These are phyloP conservation scores for Nannobrachium achirus DNA, from an alignment of 2,113 vertebrate species.

Conservation along the genomic window DNA sequence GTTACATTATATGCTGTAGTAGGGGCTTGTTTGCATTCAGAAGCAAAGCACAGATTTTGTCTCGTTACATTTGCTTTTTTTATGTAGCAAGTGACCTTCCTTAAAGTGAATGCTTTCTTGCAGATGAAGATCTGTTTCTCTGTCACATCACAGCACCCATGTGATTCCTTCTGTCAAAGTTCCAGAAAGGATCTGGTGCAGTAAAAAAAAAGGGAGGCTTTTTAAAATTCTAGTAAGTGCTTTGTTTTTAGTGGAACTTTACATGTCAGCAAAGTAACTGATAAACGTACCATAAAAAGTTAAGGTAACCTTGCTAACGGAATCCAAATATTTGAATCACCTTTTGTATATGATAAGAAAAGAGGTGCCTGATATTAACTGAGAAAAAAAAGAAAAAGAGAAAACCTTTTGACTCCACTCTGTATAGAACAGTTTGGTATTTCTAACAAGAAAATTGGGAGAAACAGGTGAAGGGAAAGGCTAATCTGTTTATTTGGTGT, in stretches of 20 bases:
- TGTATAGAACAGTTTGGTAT: constrained; percentile 18
- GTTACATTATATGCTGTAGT: constrained; percentile 18
- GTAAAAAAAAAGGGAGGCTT: constrained; percentile 35
- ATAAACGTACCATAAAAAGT: constrained; percentile 16
- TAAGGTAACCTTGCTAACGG: constrained; percentile 23
- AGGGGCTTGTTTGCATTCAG: constrained; percentile 35
- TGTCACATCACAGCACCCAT: constrained; percentile 8
- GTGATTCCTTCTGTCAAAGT: neutral
- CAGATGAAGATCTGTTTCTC: constrained; percentile 18
- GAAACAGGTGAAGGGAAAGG: constrained; percentile 33
- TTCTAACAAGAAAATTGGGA: neutral
- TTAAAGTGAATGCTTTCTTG: constrained; percentile 46
- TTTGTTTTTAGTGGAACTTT: constrained; percentile 43
- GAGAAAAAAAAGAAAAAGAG: too few species aligned
- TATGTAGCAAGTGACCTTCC: constrained; percentile 40
- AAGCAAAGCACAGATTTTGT: constrained; percentile 34
- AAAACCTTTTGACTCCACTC: constrained; percentile 7
- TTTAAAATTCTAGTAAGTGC: constrained; percentile 28
- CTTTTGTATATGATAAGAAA: constrained; percentile 24
- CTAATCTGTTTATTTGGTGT: constrained; percentile 15
- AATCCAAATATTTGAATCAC: constrained; percentile 34
- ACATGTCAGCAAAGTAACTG: constrained; percentile 41
- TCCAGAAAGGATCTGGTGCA: constrained; percentile 9
- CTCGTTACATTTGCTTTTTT: constrained; percentile 31
- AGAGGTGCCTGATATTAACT: constrained; percentile 27